phyloP scores from a whole-genome alignment of 1,140 invertebrate genomes.

The Thaumetopoea pityocampa region DNA sequence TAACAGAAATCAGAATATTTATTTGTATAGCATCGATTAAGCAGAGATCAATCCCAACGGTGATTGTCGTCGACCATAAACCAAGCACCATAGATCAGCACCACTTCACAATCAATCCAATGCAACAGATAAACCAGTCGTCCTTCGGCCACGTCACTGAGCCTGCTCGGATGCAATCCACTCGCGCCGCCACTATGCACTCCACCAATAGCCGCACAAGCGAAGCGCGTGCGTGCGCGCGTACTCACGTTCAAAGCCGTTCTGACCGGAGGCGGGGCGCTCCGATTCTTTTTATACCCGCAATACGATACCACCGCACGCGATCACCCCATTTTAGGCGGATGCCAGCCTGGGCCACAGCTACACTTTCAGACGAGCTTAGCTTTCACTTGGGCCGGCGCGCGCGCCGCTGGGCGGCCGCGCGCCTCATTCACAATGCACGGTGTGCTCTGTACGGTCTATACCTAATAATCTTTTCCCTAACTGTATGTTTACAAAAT shows the following conservation, averaged over 20 bases:
- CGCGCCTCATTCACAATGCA: too few relatives aligned
- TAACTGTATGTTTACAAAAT: conserved; percentile 19
- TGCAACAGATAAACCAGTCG: conserved; percentile 48
- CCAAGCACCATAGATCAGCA: conserved; percentile 42
- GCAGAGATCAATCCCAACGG: conserved; percentile 7
- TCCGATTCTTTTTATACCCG: conserved; percentile 89
- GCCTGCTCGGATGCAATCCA: conserved; percentile 15
- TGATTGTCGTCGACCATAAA: conserved; percentile 32
- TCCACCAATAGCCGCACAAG: conserved; percentile 34
- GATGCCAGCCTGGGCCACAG: conserved; percentile 55
- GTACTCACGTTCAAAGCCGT: conserved; percentile 90
- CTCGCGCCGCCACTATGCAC: conserved; percentile 28
- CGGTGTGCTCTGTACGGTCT: too few relatives aligned
- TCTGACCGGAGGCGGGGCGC: conserved; percentile 85
- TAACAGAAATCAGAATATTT: too few relatives aligned
- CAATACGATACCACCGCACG: conserved; percentile 85
- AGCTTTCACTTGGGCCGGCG: conserved; percentile 60
- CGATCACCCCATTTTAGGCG: conserved; percentile 82
- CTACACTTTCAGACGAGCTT: conserved; percentile 66
- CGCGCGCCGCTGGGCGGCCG: conserved; percentile 3
- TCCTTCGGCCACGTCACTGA: conserved; percentile 43
- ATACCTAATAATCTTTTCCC: not conserved
- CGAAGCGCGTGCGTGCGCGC: conserved; percentile 45
- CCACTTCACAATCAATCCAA: conserved; percentile 60
- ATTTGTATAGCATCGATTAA: too few relatives aligned